Conservation (phyloP, 1,140 invertebrate genomes). For the Scaptomyza hsui region DNA sequence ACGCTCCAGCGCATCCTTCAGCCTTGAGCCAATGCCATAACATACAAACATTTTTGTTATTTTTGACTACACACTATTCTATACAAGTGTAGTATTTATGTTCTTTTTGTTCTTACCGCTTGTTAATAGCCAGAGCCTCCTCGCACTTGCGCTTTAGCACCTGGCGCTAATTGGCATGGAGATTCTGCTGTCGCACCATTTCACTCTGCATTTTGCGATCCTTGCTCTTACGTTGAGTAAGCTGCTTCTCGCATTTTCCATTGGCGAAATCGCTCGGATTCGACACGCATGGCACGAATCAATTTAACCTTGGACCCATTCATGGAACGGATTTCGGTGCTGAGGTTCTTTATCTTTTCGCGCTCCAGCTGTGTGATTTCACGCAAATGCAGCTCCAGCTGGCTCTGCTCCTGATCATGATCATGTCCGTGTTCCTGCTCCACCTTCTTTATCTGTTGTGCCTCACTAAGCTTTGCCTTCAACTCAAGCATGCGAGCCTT, state of each 20-base stretch:
- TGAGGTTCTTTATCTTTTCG: constrained; percentile 90
- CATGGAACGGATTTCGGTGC: constrained; percentile 90
- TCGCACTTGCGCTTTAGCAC: constrained; percentile 95
- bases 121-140: constrained; percentile 92
- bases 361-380: constrained; percentile 85
- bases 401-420: constrained; percentile 84
- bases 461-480: constrained; percentile 49
- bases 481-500: constrained; percentile 87
- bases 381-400: constrained; percentile 9
- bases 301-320: constrained; percentile 93
- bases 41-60: too few relatives aligned
- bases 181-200: constrained; percentile 90
- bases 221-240: constrained; percentile 90
- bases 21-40: too few relatives aligned
- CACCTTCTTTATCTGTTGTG: constrained; percentile 39
- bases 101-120: constrained; percentile 84
- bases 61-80: too few relatives aligned
- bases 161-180: constrained; percentile 91
- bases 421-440: constrained; percentile 74
- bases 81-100: too few relatives aligned
- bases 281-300: constrained; percentile 92
- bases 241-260: constrained; percentile 92
- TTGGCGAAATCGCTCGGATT: constrained; percentile 91
- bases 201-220: constrained; percentile 92
- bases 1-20: constrained; percentile 77